A percentile compares a stretch with the other conserved stretches of the same genome.
phyloP scores from a whole-genome alignment of 2,113 vertebrate species.

The Artemisiospiza belli region DNA sequence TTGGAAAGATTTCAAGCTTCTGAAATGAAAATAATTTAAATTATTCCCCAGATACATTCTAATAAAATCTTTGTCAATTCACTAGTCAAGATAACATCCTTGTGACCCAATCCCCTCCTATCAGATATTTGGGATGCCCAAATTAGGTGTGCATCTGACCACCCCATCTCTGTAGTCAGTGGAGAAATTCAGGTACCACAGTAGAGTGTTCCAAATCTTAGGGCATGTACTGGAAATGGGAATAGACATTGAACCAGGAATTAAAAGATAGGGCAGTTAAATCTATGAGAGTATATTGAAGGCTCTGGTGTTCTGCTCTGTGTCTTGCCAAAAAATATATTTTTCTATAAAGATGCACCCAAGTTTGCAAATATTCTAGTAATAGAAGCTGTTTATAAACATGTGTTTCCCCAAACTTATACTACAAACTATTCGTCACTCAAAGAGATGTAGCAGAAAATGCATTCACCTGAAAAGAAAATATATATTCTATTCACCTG shows the following conservation, averaged over 20 bases:
- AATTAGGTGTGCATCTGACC: not conserved
- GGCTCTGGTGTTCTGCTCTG: fast-evolving
- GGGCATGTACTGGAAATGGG: not conserved
- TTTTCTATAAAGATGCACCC: not conserved
- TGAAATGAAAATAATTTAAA: not conserved
- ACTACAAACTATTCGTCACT: not conserved
- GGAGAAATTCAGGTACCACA: not conserved
- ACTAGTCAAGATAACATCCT: not conserved
- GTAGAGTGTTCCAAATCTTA: not conserved
- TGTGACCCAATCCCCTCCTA: not conserved
- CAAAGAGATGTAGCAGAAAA: not conserved
- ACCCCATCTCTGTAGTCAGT: not conserved
- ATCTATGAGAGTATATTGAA: not conserved
- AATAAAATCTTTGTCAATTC: not conserved
- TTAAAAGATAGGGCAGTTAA: not conserved
- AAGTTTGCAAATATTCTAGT: not conserved
- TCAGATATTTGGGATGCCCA: not conserved
- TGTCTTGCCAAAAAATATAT: not conserved
- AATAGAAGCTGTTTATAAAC: not conserved
- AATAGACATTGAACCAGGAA: not conserved
- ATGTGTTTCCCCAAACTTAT: not conserved
- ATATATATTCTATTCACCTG: not conserved
- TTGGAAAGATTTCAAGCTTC: not conserved
- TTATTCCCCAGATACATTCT: not conserved
- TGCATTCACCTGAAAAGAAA: not conserved